These are phyloP conservation scores for Cryptus viduatorius DNA, from an alignment of 2,888 invertebrate species.

Conservation along the genomic window DNA sequence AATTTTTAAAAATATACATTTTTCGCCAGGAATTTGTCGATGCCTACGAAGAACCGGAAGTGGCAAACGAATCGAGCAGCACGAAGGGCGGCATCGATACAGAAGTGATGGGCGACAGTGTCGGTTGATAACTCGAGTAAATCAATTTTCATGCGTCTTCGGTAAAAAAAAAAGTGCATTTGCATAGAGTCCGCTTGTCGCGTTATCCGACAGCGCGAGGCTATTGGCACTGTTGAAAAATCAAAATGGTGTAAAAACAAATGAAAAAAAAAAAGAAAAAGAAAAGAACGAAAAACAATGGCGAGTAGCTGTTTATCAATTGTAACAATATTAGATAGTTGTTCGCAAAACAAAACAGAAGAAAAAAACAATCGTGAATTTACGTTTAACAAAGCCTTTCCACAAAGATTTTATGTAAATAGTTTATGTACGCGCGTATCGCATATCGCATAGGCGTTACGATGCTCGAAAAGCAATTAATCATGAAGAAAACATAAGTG, in stretches of 20 bases:
- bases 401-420: constrained; percentile 82
- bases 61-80: constrained; percentile 72
- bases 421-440: constrained; percentile 67
- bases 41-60: constrained; percentile 80
- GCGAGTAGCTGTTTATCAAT: constrained; percentile 77
- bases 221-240: constrained; percentile 73
- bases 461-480: constrained; percentile 48
- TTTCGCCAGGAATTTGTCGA: constrained; percentile 82
- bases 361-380: constrained; percentile 70
- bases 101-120: constrained; percentile 83
- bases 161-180: constrained; percentile 48
- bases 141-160: constrained; percentile 58
- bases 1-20: neutral
- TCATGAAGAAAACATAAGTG: constrained; percentile 5
- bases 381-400: constrained; percentile 77
- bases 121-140: constrained; percentile 78
- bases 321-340: constrained; percentile 77
- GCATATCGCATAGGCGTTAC: constrained; percentile 57
- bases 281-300: constrained; percentile 70
- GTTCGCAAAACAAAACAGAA: constrained; percentile 69
- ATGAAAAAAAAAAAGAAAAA: constrained; percentile 50
- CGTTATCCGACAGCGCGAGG: constrained; percentile 2
- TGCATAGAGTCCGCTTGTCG: constrained; percentile 66
- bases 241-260: constrained; percentile 74
- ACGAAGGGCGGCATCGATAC: constrained; percentile 76